Evolutionary conservation across 2,797 vertebrate species (phyloP), one percentile per base, ranked within the genome.

Genomic region (Urocyon cinereoargenteus): DNA sequence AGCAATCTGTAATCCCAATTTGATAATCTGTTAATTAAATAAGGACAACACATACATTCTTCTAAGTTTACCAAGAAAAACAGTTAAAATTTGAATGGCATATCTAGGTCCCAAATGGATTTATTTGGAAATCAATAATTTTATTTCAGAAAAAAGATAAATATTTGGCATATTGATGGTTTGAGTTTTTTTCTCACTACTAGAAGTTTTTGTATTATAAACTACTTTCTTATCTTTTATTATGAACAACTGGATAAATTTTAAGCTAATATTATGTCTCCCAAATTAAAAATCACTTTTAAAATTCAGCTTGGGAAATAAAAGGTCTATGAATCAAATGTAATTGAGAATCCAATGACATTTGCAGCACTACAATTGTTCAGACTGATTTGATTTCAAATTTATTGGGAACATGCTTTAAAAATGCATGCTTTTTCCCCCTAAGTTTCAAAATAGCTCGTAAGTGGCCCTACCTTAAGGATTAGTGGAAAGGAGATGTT

Each of bases 91-190:
- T 85, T 86, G 68, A 97, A 96, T 89, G 64, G n/a, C 45, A 57
- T 94, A 81, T 70, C 85, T 98, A 96, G 59, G 55, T 73, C 0
- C 0, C 91, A 97, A 59, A 4, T 36, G 66, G 86, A 16, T 97
- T 90, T 64, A 73, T 90, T 87, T 86, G 94, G 72, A 98, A 97
- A 97, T 94, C 4, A 89, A 92, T 83, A 91, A 90, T 79, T 96
- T 89, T 94, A 70, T 93, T 97, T 86, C 94, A 97, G 51, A 95
- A 94, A 57, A 51, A 97, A 97, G 96, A 94, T 90, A 97, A 97
- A 95, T 87, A 51, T 95, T 70, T 94, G 24, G 66, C 77, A 91
- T 85, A 90, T 94, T 97, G 45, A 90, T 86, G n/a, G 59, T 78
- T 94, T 89, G n/a, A 91, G 61, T 45, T 90, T 95, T 96, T 64